Evolutionary conservation across 1,140 invertebrate genomes (phyloP).

Genomic region (Pseudomyrmex concolor): DNA sequence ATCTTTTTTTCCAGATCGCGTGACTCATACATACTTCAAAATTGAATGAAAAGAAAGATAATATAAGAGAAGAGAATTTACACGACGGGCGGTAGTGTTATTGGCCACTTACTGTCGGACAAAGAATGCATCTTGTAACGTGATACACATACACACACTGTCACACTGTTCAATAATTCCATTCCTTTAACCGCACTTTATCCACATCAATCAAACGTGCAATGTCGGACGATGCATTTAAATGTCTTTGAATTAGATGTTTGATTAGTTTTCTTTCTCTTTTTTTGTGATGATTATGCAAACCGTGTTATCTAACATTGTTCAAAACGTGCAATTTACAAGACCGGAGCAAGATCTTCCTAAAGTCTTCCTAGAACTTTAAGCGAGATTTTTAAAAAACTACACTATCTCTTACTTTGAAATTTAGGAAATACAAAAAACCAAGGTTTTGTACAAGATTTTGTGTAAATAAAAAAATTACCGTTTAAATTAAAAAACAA

Average conservation of each 20-base stretch:
- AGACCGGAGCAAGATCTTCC: neutral
- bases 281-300: neutral
- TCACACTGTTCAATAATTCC: neutral
- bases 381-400: neutral
- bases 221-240: too few species aligned
- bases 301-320: neutral
- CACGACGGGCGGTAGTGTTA: neutral
- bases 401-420: too few species aligned
- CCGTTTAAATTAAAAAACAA: too few species aligned
- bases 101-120: neutral
- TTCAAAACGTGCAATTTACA: neutral
- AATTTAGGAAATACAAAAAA: too few species aligned
- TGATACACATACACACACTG: neutral
- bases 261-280: too few species aligned
- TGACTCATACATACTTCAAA: neutral
- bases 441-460: too few species aligned
- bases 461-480: too few species aligned
- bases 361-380: neutral
- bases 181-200: neutral
- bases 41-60: neutral
- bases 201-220: neutral
- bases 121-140: neutral
- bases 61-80: neutral
- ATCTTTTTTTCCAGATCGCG: neutral
- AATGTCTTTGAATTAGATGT: too few species aligned